Percentiles rank a stretch among this genome's conserved stretches.
phyloP scores from a whole-genome alignment of 2,888 invertebrate genomes.

The Brachypalpus laphriformis region DNA sequence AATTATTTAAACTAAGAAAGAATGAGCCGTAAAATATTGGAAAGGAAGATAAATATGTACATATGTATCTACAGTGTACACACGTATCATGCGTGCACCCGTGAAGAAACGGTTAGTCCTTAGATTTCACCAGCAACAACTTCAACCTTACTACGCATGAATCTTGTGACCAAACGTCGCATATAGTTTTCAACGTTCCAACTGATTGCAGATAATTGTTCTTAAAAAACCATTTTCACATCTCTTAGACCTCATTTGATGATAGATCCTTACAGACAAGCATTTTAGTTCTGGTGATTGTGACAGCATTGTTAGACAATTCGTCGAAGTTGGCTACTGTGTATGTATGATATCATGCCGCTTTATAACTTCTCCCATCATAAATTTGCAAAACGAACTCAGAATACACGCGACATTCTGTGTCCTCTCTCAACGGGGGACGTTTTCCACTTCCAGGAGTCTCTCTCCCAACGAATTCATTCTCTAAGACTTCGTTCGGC shows the following conservation, averaged over 20 bases:
- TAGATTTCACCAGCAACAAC: too few relatives aligned
- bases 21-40: too few relatives aligned
- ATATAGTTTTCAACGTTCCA: background rate
- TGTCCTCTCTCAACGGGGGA: constrained; percentile 46
- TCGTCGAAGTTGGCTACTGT: constrained; percentile 62
- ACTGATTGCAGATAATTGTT: background rate
- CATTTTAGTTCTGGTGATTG: constrained; percentile 31
- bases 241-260: background rate
- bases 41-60: too few relatives aligned
- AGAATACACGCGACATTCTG: constrained; percentile 60
- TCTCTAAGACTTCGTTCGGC: constrained; percentile 17
- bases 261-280: background rate
- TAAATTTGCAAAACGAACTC: constrained; percentile 36
- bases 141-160: too few relatives aligned
- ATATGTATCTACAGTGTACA: too few relatives aligned
- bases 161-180: too few relatives aligned
- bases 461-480: constrained; percentile 19
- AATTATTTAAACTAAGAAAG: too few relatives aligned
- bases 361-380: constrained; percentile 49
- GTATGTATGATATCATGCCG: background rate
- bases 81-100: too few relatives aligned
- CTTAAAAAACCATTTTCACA: background rate
- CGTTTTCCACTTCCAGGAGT: background rate
- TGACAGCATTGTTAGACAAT: constrained; percentile 40
- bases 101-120: too few relatives aligned